Base-by-base conservation (phyloP, 2,113 vertebrate species). In the Epinephelus moara region DNA sequence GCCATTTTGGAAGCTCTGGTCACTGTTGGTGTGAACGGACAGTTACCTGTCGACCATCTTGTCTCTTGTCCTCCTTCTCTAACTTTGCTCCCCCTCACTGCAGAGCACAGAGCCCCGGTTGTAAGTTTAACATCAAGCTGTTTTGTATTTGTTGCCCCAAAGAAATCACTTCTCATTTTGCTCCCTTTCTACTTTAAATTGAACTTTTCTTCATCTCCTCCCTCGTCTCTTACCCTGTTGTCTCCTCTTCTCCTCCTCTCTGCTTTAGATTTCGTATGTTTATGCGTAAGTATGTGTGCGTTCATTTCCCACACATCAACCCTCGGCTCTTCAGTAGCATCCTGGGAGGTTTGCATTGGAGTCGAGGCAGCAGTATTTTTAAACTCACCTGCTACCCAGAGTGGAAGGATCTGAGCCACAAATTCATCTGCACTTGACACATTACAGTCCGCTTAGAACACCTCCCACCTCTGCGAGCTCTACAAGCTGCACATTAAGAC, bases 291-390 rank as follows among this genome's bases (percentile, higher is more conserved):
- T 70, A 4, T 27, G 21, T 61, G 19, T 57, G 23, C 17, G 27
- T n/a, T 64, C 40, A 15, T 66, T 70, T 64, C 33, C 33, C 66
- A 82, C 74, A 72, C 42, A 63, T 52, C 47, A 14, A 68, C 57
- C 79, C n/a, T 62, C 70, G 62, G 59, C 70, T 71, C 49, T 69
- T 75, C 70, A 52, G 27, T 6, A 33, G 76, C 80, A 80, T 86
- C 84, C 84, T 74, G 45, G 76, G 80, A 84, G 86, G 47, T 55
- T 40, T 61, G 72, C 3, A 0, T 59, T 5, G 3, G 13, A 70
- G 45, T 25, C 9, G 21, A 42, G 56, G 53, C 40, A 40, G 68
- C 70, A 57, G 70, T 83, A 85, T 78, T 80, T 89, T 86, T 78
- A 78, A 83, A 89, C 72, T 70, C 4, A 17, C 67, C 52, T 52